Conservation (phyloP, 2,888 invertebrate genomes). For the Antitype chi region DNA sequence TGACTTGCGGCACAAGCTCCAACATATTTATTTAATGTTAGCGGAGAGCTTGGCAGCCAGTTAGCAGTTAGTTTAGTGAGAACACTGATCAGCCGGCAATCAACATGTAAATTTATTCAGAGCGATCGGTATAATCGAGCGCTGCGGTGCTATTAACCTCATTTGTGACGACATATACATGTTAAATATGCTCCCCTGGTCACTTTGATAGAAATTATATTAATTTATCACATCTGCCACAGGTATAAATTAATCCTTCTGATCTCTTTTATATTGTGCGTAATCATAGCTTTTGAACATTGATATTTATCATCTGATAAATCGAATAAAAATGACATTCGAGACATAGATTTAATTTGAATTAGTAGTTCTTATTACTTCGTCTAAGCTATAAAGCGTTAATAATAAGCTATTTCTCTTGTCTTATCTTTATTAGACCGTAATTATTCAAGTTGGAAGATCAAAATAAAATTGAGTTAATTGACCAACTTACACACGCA, state of each 20-base stretch:
- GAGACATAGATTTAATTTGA: constrained; percentile 34
- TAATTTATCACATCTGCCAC: constrained; percentile 72
- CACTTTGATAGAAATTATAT: constrained; percentile 77
- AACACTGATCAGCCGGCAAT: constrained; percentile 85
- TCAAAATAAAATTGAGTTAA: background rate
- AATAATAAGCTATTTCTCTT: background rate
- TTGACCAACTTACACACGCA: background rate
- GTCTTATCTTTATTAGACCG: background rate
- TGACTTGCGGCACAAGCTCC: constrained; percentile 66
- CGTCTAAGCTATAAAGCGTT: background rate
- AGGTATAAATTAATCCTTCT: constrained; percentile 55
- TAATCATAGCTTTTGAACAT: constrained; percentile 38
- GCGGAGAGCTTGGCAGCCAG: constrained; percentile 76
- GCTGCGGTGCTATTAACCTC: constrained; percentile 86
- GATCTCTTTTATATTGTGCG: constrained; percentile 44
- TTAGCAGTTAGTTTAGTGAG: constrained; percentile 83
- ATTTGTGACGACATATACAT: constrained; percentile 81
- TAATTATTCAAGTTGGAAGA: background rate
- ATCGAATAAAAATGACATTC: constrained; percentile 18
- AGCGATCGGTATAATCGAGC: constrained; percentile 86
- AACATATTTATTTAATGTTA: constrained; percentile 79
- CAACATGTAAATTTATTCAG: constrained; percentile 89
- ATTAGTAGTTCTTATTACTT: constrained; percentile 8
- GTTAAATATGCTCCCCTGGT: constrained; percentile 80
- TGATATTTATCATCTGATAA: constrained; percentile 39